Percentiles rank a stretch among this genome's conserved stretches.
Conservation (phyloP, 2,113 vertebrate species). For the Corydoras sp. region DNA sequence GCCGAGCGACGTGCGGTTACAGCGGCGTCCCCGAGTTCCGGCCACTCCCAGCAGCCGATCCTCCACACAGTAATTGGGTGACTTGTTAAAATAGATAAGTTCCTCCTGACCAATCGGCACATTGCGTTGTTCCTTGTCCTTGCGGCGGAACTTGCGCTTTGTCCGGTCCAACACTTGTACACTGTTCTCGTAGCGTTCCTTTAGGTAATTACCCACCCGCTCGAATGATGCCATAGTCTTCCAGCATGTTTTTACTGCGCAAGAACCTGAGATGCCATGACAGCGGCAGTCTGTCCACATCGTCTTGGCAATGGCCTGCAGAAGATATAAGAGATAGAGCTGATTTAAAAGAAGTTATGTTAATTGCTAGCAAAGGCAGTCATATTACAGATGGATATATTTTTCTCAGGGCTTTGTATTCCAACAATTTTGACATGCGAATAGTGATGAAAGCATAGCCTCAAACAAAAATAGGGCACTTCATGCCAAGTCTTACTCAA, state of each 20-base stretch:
- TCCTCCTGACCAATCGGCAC: slow-evolving; percentile 70
- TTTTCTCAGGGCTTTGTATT: too few relatives aligned
- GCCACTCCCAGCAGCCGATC: slow-evolving; percentile 75
- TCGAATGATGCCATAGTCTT: slow-evolving; percentile 86
- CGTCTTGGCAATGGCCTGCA: slow-evolving; percentile 79
- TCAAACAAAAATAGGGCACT: not conserved
- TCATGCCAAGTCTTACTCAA: slow-evolving; percentile 17
- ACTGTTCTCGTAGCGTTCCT: slow-evolving; percentile 88
- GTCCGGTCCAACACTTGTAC: slow-evolving; percentile 78
- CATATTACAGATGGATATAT: too few relatives aligned
- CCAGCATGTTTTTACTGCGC: slow-evolving; percentile 96
- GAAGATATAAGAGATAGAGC: not conserved
- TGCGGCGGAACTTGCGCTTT: slow-evolving; percentile 74
- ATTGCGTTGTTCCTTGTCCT: slow-evolving; percentile 73
- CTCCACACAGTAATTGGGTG: slow-evolving; percentile 90
- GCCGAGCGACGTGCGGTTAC: slow-evolving; percentile 79
- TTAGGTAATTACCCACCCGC: slow-evolving; percentile 80
- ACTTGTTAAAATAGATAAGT: slow-evolving; percentile 85
- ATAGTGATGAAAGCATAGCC: not conserved
- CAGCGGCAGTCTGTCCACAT: slow-evolving; percentile 93
- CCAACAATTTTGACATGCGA: not conserved
- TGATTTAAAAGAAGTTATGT: not conserved
- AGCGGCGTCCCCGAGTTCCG: slow-evolving; percentile 85
- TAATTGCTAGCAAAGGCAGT: too few relatives aligned
- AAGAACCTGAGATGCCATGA: slow-evolving; percentile 95